phyloP scores from a whole-genome alignment of 2,113 vertebrate species.

The Pelusios castaneus region DNA sequence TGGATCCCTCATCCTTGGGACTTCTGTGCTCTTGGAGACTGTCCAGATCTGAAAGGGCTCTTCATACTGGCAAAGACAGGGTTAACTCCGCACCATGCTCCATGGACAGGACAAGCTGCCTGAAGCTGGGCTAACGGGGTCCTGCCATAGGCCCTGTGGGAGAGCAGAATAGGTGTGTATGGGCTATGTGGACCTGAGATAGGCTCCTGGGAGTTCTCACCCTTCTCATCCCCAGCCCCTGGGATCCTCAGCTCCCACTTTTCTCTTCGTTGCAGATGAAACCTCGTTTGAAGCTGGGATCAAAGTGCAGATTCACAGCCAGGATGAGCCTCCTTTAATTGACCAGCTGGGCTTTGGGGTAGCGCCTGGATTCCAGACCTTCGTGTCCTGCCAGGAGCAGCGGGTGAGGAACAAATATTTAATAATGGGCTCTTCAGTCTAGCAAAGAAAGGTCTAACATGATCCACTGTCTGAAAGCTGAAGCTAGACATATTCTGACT shows the following conservation, averaged over 20 bases:
- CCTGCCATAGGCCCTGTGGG: too few species aligned
- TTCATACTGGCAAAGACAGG: background rate
- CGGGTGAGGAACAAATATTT: constrained; percentile 80
- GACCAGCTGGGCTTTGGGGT: constrained; percentile 98
- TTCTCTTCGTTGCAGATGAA: constrained; percentile 84
- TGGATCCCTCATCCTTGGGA: background rate
- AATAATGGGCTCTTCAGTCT: too few species aligned
- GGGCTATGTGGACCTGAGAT: background rate
- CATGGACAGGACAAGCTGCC: background rate
- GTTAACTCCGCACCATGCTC: background rate
- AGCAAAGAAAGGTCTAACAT: too few species aligned
- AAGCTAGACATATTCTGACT: too few species aligned
- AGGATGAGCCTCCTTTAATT: constrained; percentile 96
- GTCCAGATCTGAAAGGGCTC: background rate
- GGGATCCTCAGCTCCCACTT: background rate
- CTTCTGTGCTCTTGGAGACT: background rate
- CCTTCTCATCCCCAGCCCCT: background rate
- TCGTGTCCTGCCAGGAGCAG: constrained; percentile 98
- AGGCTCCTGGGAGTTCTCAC: background rate
- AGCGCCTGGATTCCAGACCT: constrained; percentile 97
- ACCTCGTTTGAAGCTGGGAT: constrained; percentile 98
- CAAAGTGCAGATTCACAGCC: constrained; percentile 99
- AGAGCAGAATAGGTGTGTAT: background rate
- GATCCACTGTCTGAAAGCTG: too few species aligned
- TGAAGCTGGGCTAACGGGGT: background rate